A percentile compares a stretch with the other conserved stretches of the same genome.
Evolutionary conservation across 2,797 vertebrate genomes (phyloP).

Genomic region (Choloepus didactylus): DNA sequence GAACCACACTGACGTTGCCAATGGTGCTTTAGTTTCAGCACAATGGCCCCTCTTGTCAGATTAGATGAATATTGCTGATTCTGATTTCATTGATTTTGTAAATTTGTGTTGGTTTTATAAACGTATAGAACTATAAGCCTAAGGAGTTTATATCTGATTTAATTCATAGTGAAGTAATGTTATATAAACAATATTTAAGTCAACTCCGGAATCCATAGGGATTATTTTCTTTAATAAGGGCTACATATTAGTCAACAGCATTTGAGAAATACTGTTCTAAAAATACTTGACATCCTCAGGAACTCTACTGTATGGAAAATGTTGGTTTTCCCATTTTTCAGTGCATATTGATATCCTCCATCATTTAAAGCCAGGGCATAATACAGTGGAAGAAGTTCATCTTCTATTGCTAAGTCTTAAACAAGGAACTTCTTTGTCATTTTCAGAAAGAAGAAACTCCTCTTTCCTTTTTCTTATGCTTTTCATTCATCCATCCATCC

Average conservation of each 20-base stretch:
- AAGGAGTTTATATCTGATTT: background rate
- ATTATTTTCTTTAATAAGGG: background rate
- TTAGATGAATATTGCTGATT: background rate
- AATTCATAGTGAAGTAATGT: background rate
- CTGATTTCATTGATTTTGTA: background rate
- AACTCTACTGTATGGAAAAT: background rate
- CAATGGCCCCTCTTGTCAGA: background rate
- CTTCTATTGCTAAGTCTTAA: background rate
- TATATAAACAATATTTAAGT: background rate
- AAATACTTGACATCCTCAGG: background rate
- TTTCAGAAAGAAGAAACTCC: background rate
- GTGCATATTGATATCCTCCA: background rate
- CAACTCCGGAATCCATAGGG: background rate
- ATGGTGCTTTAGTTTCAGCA: background rate
- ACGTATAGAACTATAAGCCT: background rate
- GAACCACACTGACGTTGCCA: background rate
- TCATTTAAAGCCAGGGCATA: constrained; percentile 3
- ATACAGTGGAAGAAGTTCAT: background rate
- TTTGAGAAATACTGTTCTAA: background rate
- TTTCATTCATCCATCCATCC: background rate
- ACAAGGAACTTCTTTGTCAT: background rate
- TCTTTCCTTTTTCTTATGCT: background rate
- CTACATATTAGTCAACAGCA: background rate
- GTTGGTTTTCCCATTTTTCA: background rate
- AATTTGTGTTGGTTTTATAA: background rate